Percentiles rank a stretch among this genome's conserved stretches.
Evolutionary conservation across 2,797 vertebrate species (phyloP).

Genomic region (Tokudaia muenninki): DNA sequence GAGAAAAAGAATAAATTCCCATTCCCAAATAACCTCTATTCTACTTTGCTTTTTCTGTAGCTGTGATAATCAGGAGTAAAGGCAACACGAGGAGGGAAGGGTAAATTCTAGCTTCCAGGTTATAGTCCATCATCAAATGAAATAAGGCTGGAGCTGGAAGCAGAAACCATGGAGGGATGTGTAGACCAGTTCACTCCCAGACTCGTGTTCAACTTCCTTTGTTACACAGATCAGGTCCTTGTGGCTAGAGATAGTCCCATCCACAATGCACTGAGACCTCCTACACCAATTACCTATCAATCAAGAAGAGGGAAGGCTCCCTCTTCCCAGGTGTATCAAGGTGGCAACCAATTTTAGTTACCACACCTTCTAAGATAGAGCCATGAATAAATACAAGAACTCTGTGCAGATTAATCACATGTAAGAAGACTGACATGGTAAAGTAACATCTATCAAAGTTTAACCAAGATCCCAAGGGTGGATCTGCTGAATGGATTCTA

Average conservation of each 20-base stretch:
- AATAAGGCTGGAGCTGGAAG: neutral
- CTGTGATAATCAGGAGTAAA: neutral
- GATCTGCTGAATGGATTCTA: neutral
- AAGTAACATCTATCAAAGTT: neutral
- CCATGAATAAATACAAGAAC: neutral
- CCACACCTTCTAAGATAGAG: neutral
- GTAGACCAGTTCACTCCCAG: too few relatives aligned
- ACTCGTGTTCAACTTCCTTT: too few relatives aligned
- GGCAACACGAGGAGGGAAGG: neutral
- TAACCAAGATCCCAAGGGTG: fast-evolving
- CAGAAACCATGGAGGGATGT: neutral
- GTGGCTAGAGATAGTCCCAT: neutral
- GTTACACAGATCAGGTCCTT: neutral
- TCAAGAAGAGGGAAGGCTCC: neutral
- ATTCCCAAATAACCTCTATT: neutral
- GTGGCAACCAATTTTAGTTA: neutral
- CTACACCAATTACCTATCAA: neutral
- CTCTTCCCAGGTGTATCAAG: neutral
- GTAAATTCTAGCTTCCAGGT: too few relatives aligned
- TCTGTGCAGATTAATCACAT: neutral
- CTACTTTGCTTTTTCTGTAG: neutral
- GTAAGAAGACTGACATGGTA: neutral
- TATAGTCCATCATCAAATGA: neutral
- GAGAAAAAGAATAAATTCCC: neutral
- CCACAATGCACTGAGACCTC: neutral